Base-by-base conservation (phyloP, 2,888 invertebrate genomes). In the Torymus auratus region DNA sequence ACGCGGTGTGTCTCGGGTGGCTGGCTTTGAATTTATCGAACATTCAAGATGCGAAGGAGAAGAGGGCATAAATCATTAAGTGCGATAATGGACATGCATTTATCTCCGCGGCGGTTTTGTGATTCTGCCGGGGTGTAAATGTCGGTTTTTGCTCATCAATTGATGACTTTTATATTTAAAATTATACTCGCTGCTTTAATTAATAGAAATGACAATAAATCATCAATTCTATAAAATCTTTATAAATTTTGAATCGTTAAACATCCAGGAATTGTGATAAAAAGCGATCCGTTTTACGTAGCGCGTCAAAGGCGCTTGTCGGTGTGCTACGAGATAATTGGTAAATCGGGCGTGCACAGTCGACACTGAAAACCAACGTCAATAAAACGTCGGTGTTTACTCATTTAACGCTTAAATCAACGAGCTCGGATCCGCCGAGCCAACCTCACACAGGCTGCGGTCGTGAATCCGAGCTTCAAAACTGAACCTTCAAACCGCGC, bases 331-430 rank as follows among this genome's bases (percentile, higher is more conserved):
- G 64, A 10, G 20, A 1, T 80, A 80, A 80, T 80, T 76, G 68
- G 67, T 56, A 62, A 80, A 80, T 80, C 52, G 28, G 7, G 58
- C 14, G 53, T 15, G 61, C 20, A 69, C 20, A 69, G 62, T 23
- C 53, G 50, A 50, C 28, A 53, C 4, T 12, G 62, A 81, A 77
- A 65, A 67, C 73, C 81, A 65, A 52, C 74, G 70, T 73, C 77
- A 77, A 81, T 78, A 74, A 69, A 78, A 65, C 65, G 55, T 60
- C 60, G 73, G 64, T 53, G 72, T 81, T 81, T 81, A 78, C 74
- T 69, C 78, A 69, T 78, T 81, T 81, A 69, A 73, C 78, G 77
- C 53, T 78, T 70, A 70, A 81, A 78, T 71, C 71, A 76, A 76
- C 61, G 80, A n/a, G n/a, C 65, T 80, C 75, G 70, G 65, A 65